A percentile compares a stretch with the other conserved stretches of the same genome.
Evolutionary conservation across 2,888 invertebrate genomes (phyloP).

Genomic region (Balanococcus diminutus): DNA sequence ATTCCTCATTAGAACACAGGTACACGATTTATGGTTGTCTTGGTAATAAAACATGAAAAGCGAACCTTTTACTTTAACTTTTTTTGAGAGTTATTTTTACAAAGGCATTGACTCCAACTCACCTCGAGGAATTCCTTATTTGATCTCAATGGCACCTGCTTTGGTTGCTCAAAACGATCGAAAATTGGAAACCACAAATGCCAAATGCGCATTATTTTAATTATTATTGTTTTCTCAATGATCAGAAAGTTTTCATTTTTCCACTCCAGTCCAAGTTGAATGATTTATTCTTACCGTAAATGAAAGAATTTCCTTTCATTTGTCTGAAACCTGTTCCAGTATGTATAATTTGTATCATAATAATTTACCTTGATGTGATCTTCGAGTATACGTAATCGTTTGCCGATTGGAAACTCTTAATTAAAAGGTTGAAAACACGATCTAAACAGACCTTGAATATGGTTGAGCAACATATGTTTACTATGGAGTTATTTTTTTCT

Average conservation of each 20-base stretch:
- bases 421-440: neutral
- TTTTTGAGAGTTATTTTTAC: neutral
- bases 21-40: neutral
- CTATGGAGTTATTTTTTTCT: neutral
- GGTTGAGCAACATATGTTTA: neutral
- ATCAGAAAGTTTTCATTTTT: conserved; percentile 4
- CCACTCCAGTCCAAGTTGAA: neutral
- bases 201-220: neutral
- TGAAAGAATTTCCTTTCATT: neutral
- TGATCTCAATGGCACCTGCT: neutral
- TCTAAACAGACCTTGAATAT: neutral
- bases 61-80: neutral
- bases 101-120: neutral
- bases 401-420: conserved; percentile 9
- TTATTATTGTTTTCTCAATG: neutral
- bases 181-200: neutral
- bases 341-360: neutral
- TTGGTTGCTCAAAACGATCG: neutral
- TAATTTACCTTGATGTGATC: conserved; percentile 16
- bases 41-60: neutral
- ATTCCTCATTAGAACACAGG: neutral
- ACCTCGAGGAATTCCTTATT: too few species aligned
- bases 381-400: neutral
- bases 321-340: conserved; percentile 12
- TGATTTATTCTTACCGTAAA: conserved; percentile 13